These are phyloP conservation scores for Ceyx cyanopectus DNA, from an alignment of 2,113 vertebrate genomes.

Conservation along the genomic window DNA sequence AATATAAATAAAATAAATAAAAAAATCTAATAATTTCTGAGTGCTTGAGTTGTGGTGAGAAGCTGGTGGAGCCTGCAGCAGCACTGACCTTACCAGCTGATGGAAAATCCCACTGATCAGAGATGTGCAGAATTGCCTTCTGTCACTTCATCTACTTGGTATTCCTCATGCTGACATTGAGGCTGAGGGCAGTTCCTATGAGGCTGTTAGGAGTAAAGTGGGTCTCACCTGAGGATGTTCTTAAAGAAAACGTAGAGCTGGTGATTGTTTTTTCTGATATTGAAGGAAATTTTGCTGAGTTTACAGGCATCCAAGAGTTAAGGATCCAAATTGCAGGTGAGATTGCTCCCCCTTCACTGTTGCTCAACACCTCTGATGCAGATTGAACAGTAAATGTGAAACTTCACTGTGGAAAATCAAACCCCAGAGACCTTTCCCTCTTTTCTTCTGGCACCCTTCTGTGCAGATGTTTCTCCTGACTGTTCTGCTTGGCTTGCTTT, in stretches of 20 bases:
- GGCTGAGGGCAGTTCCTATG: background rate
- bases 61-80: background rate
- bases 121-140: background rate
- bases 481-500: background rate
- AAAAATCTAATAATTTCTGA: constrained; percentile 17
- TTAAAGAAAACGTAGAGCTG: background rate
- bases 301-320: background rate
- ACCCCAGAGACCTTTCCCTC: background rate
- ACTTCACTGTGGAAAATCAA: background rate
- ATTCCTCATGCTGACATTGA: background rate
- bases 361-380: background rate
- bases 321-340: background rate
- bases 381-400: background rate
- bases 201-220: background rate
- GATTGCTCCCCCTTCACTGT: background rate
- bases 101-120: background rate
- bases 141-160: background rate
- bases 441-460: background rate
- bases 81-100: background rate
- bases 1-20: background rate
- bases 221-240: background rate
- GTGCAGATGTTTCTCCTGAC: background rate
- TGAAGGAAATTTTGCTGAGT: background rate
- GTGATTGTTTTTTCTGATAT: background rate
- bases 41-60: background rate